These are phyloP conservation scores for Drosophila pseudotakahashii DNA, from an alignment of 2,888 invertebrate species.

Conservation along the genomic window DNA sequence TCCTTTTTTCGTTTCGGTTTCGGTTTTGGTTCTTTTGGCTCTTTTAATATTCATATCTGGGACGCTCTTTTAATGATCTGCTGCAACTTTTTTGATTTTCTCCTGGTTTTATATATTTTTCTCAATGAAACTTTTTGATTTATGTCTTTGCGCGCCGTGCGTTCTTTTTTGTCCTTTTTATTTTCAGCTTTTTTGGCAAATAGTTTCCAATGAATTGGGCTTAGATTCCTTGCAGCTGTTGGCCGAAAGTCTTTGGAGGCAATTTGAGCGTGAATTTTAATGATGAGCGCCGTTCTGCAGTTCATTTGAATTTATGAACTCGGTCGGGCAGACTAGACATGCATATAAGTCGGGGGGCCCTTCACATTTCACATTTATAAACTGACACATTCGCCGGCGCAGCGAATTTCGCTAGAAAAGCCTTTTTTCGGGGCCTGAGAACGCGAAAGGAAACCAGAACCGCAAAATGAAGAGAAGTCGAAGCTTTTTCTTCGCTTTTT, in stretches of 20 bases:
- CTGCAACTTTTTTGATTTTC: slow-evolving; percentile 54
- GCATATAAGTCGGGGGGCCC: slow-evolving; percentile 41
- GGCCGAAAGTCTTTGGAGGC: slow-evolving; percentile 27
- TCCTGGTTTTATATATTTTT: slow-evolving; percentile 39
- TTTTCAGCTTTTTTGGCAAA: slow-evolving; percentile 67
- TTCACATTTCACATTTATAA: slow-evolving; percentile 46
- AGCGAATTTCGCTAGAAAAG: slow-evolving; percentile 73
- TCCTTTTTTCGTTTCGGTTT: slow-evolving; percentile 6
- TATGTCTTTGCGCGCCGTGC: slow-evolving; percentile 66
- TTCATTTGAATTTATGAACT: slow-evolving; percentile 76
- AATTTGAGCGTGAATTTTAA: slow-evolving; percentile 80
- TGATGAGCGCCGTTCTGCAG: slow-evolving; percentile 76
- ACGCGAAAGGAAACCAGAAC: slow-evolving; percentile 18
- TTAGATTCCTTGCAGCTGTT: slow-evolving; percentile 61
- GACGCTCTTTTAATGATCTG: slow-evolving; percentile 73
- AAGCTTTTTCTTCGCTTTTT: not conserved
- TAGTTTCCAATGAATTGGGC: slow-evolving; percentile 81
- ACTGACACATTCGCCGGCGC: slow-evolving; percentile 70
- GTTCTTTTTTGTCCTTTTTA: slow-evolving; percentile 9
- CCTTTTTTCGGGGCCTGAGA: slow-evolving; percentile 40
- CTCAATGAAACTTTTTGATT: slow-evolving; percentile 71
- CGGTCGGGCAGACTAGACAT: slow-evolving; percentile 49
- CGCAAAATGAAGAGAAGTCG: not conserved
- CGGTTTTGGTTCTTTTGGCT: slow-evolving; percentile 11
- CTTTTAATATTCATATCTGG: slow-evolving; percentile 78